Evolutionary conservation across 2,797 vertebrate species (phyloP).

Genomic region (Sitta carolinensis): DNA sequence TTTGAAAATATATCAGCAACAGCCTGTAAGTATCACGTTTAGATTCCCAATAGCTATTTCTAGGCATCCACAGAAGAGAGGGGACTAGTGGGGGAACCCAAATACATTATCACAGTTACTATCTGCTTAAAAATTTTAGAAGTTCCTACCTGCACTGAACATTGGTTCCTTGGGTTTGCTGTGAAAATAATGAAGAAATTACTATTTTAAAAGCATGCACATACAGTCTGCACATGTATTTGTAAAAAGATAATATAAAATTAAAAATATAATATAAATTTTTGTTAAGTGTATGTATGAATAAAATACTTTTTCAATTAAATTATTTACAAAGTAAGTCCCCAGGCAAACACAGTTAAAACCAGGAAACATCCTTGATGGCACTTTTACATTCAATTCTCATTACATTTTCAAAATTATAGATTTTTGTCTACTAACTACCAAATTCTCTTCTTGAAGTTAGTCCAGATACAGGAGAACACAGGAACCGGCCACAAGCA

Average conservation of each 20-base stretch:
- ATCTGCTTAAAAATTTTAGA: background rate
- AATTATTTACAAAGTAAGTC: background rate
- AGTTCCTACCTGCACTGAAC: constrained; percentile 93
- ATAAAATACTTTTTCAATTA: background rate
- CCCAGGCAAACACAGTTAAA: background rate
- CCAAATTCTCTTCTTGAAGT: background rate
- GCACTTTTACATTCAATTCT: background rate
- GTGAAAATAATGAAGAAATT: constrained; percentile 69
- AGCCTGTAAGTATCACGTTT: background rate
- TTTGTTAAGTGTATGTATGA: background rate
- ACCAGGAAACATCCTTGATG: background rate
- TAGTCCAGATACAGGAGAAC: background rate
- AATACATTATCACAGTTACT: background rate
- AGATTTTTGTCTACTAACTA: background rate
- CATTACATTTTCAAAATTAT: background rate
- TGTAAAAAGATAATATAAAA: background rate
- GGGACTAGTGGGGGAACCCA: background rate
- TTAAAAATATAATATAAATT: background rate
- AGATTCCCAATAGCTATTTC: background rate
- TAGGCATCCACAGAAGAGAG: background rate
- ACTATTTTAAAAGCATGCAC: background rate
- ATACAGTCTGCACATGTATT: background rate
- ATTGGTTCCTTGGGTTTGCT: constrained; percentile 98
- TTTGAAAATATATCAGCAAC: background rate
- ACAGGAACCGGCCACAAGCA: background rate